Evolutionary conservation across 2,888 invertebrate genomes (phyloP).

Genomic region (Plagodis pulveraria): DNA sequence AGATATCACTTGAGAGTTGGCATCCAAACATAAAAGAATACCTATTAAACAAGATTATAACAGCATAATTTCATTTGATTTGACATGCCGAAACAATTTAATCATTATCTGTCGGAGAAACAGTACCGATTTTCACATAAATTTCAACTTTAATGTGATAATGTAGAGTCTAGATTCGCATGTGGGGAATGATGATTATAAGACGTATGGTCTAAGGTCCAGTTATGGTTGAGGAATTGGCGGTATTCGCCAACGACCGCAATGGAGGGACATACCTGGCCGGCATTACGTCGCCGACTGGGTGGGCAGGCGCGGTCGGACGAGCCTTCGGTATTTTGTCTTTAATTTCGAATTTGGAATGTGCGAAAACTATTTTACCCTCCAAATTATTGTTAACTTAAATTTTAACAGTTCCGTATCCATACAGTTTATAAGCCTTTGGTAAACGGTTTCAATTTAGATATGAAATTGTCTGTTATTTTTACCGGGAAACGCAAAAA

Average conservation of each 20-base stretch:
- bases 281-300: slow-evolving; percentile 65
- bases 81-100: slow-evolving; percentile 85
- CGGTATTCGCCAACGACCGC: slow-evolving; percentile 81
- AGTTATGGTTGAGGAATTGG: slow-evolving; percentile 76
- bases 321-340: slow-evolving; percentile 67
- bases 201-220: slow-evolving; percentile 59
- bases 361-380: slow-evolving; percentile 54
- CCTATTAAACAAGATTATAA: slow-evolving; percentile 83
- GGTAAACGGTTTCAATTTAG: too few relatives aligned
- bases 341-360: slow-evolving; percentile 66
- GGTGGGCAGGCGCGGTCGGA: slow-evolving; percentile 78
- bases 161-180: slow-evolving; percentile 52
- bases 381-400: too few relatives aligned
- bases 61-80: slow-evolving; percentile 85
- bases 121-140: slow-evolving; percentile 44
- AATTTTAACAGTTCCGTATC: too few relatives aligned
- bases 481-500: too few relatives aligned
- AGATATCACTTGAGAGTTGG: slow-evolving; percentile 68
- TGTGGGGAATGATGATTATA: slow-evolving; percentile 47
- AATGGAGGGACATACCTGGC: slow-evolving; percentile 68
- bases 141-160: slow-evolving; percentile 41
- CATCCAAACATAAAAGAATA: slow-evolving; percentile 72
- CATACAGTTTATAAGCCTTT: too few relatives aligned
- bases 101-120: slow-evolving; percentile 80
- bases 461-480: too few relatives aligned